A percentile compares a stretch with the other conserved stretches of the same genome.
These are phyloP conservation scores for Cnemophilus loriae DNA, from an alignment of 2,113 vertebrate species.

Conservation along the genomic window DNA sequence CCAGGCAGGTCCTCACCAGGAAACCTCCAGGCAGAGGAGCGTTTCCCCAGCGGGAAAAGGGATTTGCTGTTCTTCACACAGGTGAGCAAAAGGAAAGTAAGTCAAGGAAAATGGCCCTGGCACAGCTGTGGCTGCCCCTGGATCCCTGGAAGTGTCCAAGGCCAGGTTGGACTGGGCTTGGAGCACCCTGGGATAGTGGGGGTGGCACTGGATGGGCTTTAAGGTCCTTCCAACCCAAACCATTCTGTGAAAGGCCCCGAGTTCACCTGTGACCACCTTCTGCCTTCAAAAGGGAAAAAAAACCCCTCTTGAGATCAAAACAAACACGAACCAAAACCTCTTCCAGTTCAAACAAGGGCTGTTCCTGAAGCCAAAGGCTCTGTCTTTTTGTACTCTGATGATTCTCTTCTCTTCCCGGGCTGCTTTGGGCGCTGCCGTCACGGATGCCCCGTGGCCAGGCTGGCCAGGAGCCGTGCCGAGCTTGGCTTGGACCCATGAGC, in stretches of 20 bases:
- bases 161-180: background rate
- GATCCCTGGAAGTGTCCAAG: background rate
- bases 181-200: background rate
- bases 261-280: background rate
- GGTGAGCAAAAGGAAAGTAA: background rate
- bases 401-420: background rate
- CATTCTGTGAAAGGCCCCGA: accelerated
- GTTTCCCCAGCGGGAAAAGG: background rate
- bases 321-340: background rate
- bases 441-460: background rate
- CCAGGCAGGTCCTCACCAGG: background rate
- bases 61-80: background rate
- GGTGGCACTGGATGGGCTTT: background rate
- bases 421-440: background rate
- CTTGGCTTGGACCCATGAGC: background rate
- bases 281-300: background rate
- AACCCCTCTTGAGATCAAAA: background rate
- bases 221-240: background rate
- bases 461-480: background rate
- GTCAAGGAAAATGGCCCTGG: background rate
- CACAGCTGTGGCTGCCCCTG: background rate
- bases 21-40: background rate
- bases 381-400: background rate
- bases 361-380: slow-evolving; percentile 3
- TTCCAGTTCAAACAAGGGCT: slow-evolving; percentile 30